These are phyloP conservation scores for Clarias platycephalus DNA, from an alignment of 2,797 vertebrate species.

Conservation along the genomic window DNA sequence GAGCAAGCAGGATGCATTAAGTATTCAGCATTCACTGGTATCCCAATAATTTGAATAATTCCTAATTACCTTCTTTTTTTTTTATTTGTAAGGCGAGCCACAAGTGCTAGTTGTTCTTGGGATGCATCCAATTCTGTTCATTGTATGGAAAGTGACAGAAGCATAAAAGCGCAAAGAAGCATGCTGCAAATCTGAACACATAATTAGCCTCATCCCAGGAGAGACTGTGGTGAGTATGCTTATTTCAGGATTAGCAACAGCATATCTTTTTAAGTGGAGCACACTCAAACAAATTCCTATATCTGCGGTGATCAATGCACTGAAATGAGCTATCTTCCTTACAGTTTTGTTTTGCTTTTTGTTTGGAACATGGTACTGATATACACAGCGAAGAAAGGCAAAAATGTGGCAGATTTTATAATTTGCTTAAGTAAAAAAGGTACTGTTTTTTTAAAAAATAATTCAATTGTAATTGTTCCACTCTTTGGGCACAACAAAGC, in stretches of 20 bases:
- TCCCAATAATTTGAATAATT: slow-evolving; percentile 76
- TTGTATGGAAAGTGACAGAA: slow-evolving; percentile 76
- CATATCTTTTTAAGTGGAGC: slow-evolving; percentile 63
- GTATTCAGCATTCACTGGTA: slow-evolving; percentile 63
- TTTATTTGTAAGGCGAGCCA: slow-evolving; percentile 56
- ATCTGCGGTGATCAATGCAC: slow-evolving; percentile 44
- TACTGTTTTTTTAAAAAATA: slow-evolving; percentile 66
- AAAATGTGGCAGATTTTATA: slow-evolving; percentile 73
- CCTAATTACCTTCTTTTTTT: slow-evolving; percentile 71
- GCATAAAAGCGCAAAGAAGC: slow-evolving; percentile 72
- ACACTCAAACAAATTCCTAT: slow-evolving; percentile 55
- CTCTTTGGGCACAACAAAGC: slow-evolving; percentile 69
- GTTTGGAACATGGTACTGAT: slow-evolving; percentile 10
- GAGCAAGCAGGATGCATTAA: slow-evolving; percentile 50
- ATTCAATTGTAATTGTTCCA: slow-evolving; percentile 80
- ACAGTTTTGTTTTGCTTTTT: slow-evolving; percentile 42
- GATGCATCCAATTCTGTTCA: slow-evolving; percentile 74
- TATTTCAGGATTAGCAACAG: slow-evolving; percentile 70
- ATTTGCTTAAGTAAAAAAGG: slow-evolving; percentile 75
- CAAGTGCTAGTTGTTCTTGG: slow-evolving; percentile 73
- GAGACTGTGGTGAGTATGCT: slow-evolving; percentile 67
- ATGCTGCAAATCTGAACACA: slow-evolving; percentile 72
- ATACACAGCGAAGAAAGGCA: slow-evolving; percentile 27
- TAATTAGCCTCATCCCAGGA: slow-evolving; percentile 76
- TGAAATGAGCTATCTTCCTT: slow-evolving; percentile 38